Conservation (phyloP, 2,113 vertebrate species). For the Solea senegalensis region DNA sequence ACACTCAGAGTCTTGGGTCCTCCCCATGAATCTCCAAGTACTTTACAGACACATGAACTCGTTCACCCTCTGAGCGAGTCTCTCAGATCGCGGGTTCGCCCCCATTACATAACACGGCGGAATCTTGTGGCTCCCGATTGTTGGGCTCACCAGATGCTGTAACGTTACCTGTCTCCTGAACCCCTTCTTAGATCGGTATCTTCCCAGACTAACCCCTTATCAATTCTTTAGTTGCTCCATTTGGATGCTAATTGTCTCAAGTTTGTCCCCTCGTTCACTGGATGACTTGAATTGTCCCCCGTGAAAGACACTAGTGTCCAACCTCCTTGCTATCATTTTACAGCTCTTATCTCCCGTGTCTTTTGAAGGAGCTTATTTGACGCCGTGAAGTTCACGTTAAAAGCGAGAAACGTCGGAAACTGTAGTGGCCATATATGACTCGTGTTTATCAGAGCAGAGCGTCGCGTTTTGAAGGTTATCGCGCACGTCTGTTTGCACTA, state of each 20-base stretch:
- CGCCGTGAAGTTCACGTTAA: background rate
- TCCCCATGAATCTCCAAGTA: conserved; percentile 7
- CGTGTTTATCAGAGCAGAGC: conserved; percentile 29
- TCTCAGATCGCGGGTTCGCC: conserved; percentile 14
- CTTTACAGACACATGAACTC: conserved; percentile 1
- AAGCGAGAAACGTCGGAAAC: background rate
- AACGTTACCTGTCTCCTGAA: conserved; percentile 66
- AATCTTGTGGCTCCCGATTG: conserved; percentile 40
- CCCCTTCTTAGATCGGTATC: conserved; percentile 65
- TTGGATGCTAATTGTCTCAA: conserved; percentile 70
- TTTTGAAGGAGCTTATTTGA: conserved; percentile 11
- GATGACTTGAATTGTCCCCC: conserved; percentile 39
- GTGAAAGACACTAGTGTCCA: conserved; percentile 53
- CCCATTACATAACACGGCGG: conserved; percentile 43
- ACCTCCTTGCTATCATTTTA: conserved; percentile 57
- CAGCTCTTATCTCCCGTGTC: conserved; percentile 46
- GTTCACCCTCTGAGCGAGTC: conserved; percentile 22
- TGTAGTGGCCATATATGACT: background rate
- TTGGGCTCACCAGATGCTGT: conserved; percentile 56
- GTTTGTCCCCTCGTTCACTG: conserved; percentile 41
- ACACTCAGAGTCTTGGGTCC: background rate
- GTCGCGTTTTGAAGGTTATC: conserved; percentile 41
- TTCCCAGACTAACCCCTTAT: conserved; percentile 22
- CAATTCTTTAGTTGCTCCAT: conserved; percentile 45
- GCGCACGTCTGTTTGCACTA: conserved; percentile 48